Evolutionary conservation across 2,113 vertebrate species (phyloP), one percentile per base, ranked within the genome.

Genomic region (Corydoras sp.): DNA sequence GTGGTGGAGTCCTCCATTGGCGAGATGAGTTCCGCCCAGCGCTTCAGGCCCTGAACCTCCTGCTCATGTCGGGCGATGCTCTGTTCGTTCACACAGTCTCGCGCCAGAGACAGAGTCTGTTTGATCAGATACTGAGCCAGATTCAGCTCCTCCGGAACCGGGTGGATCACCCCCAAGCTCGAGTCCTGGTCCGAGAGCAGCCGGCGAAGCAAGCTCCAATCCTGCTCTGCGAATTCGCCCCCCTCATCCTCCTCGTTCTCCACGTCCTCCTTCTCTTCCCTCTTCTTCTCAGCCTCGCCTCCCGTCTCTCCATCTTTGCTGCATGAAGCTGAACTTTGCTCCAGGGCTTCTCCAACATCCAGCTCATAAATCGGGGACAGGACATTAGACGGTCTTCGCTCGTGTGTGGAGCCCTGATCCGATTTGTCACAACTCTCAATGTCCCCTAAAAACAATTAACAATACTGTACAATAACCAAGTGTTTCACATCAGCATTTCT

Each of bases 381-480:
- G 89, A 90, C 91, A 92, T 97, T 96, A 89, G 97, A 89, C 84
- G 94, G 93, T 68, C 92, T 94, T 78, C 90, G 92, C 73, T 96
- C 94, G 94, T 86, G 94, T 83, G 92, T 92, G 93, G 90, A 88
- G 94, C 81, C 93, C 94, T 96, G 94, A 93, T 94, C 93, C 95
- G 92, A 83, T 94, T 92, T 93, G 88, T 95, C 95, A 96, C 93
- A 95, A 95, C 91, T 94, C 92, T 93, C 91, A 95, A 94, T 92
- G 93, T 97, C 88, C 90, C 97, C 97, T 99, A 88, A 95, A 95
- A 99, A 93, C 93, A 95, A 97, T 98, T 92, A 91, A 99, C 92
- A 99, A 98, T 92, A 99, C 95, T 98, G 92, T 84, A 95, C 89
- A 97, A 92, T 98, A 94, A 97, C 93, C 95, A 94, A 92, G 85